Evolutionary conservation across 2,113 vertebrate species (phyloP).

Genomic region (Entosphenus tridentatus): DNA sequence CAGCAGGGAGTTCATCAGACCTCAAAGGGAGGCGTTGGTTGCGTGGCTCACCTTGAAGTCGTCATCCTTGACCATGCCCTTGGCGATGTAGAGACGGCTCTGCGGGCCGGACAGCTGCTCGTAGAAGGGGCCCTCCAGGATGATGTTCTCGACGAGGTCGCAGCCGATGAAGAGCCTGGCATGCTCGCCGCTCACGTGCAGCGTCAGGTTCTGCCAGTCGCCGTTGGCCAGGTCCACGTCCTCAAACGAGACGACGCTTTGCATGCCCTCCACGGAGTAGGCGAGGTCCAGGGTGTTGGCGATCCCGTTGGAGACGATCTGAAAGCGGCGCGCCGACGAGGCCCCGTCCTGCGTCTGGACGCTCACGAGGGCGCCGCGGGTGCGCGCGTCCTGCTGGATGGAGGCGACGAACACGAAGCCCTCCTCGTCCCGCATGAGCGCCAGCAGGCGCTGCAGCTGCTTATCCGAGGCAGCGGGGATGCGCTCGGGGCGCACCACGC

Average conservation of each 20-base stretch:
- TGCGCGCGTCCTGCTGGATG: conserved; percentile 55
- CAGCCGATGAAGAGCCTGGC: conserved; percentile 70
- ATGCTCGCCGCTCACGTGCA: conserved; percentile 57
- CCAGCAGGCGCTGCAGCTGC: conserved; percentile 36
- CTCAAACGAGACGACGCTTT: conserved; percentile 55
- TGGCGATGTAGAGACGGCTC: conserved; percentile 56
- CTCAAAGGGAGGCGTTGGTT: too few relatives aligned
- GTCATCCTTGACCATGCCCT: conserved; percentile 50
- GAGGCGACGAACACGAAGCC: conserved; percentile 66
- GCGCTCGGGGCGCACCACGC: conserved; percentile 81
- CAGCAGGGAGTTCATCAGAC: too few relatives aligned
- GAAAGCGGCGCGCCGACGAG: conserved; percentile 42
- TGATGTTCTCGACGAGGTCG: conserved; percentile 60
- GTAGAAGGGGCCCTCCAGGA: conserved; percentile 75
- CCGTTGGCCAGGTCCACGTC: conserved; percentile 75
- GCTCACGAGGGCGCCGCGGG: conserved; percentile 51
- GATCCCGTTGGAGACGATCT: conserved; percentile 65
- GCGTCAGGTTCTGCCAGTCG: conserved; percentile 76
- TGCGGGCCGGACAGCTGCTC: conserved; percentile 41
- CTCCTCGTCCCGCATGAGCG: conserved; percentile 36
- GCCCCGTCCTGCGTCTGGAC: conserved; percentile 33
- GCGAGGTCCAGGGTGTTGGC: conserved; percentile 70
- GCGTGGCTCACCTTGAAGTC: conserved; percentile 54
- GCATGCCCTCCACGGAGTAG: conserved; percentile 50
- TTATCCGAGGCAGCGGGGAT: conserved; percentile 42